Evolutionary conservation across 1,140 invertebrate species (phyloP).

Genomic region (Hycleus cichorii): DNA sequence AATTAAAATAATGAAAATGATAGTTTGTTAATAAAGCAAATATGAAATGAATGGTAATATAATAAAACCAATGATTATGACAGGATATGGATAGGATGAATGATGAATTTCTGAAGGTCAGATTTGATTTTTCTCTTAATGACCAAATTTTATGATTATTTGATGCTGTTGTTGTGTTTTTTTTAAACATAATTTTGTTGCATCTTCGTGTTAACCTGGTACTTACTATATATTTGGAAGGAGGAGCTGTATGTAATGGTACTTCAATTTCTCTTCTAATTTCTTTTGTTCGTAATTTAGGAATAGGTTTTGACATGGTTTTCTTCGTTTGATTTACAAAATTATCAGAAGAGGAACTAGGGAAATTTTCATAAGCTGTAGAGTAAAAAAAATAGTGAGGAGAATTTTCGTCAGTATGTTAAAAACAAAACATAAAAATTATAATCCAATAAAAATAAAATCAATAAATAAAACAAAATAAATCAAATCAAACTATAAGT

Average conservation of each 20-base stretch:
- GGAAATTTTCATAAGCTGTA: conserved; percentile 23
- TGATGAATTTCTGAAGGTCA: conserved; percentile 22
- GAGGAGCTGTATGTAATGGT: conserved; percentile 15
- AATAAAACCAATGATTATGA: conserved; percentile 3
- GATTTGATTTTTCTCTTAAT: conserved; percentile 20
- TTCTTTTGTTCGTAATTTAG: conserved; percentile 31
- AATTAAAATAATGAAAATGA: conserved; percentile 3
- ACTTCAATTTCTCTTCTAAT: conserved; percentile 15
- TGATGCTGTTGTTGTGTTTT: neutral
- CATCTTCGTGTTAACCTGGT: conserved; percentile 3
- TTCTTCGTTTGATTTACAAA: conserved; percentile 33
- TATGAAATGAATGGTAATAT: conserved; percentile 9
- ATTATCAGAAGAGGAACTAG: conserved; percentile 27
- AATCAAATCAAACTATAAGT: neutral
- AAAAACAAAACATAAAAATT: neutral
- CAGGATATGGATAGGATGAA: conserved; percentile 5
- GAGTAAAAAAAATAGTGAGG: conserved; percentile 21
- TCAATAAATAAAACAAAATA: neutral
- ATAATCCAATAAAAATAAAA: neutral
- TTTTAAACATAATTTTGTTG: too few species aligned
- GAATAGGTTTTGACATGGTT: conserved; percentile 33
- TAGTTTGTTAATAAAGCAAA: conserved; percentile 5
- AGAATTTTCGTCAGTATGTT: conserved; percentile 7
- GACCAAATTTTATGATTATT: neutral
- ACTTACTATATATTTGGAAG: conserved; percentile 35